Base-by-base conservation (phyloP, 2,888 invertebrate species). In the Metellina segmentata region DNA sequence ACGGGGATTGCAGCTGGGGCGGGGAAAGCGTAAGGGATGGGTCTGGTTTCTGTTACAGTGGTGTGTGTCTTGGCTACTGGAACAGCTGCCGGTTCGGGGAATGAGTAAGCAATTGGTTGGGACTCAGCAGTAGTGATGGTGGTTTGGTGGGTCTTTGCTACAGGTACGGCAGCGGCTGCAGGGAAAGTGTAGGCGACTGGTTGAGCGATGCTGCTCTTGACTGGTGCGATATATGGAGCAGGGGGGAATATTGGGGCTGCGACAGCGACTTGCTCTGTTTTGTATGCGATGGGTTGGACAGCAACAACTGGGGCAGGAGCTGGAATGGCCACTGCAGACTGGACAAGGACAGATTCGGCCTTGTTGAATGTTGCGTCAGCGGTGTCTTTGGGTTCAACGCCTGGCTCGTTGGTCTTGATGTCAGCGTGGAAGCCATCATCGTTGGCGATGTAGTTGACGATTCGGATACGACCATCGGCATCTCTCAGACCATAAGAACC, bases 391-490 rank as follows among this genome's bases (percentile, higher is more conserved):
- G 93, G 92, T 49, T 93, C 93, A 9, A 93, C 93, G 69, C 94
- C 94, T 2, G 94, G 94, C 83, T 94, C 94, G 85, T 94, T 94
- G 78, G 93, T 93, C 72, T 93, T 91, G 82, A 94, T 93, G 51
- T 93, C 93, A 49, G 93, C 93, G 16, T 93, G 93, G 93, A 93
- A 94, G 34, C 94, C 94, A 70, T 86, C 92, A 74, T 89, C 93
- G 74, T 94, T 94, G 69, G 94, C 94, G 20, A 94, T 90, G 85
- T 94, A 94, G 91, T 93, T 94, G 13, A 94, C 94, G 78, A 94
- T 92, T 69, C 94, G 93, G 72, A 93, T 87, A 49, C 94, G 86
- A 8, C 94, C 94, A 85, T 94, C 94, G 81, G 93, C 93, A 85
- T 93, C 94, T 48, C 93, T 85, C 48, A 94, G 91, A n/a, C 94